phyloP scores from a whole-genome alignment of 2,888 invertebrate genomes.

The Sipunculus nudus region DNA sequence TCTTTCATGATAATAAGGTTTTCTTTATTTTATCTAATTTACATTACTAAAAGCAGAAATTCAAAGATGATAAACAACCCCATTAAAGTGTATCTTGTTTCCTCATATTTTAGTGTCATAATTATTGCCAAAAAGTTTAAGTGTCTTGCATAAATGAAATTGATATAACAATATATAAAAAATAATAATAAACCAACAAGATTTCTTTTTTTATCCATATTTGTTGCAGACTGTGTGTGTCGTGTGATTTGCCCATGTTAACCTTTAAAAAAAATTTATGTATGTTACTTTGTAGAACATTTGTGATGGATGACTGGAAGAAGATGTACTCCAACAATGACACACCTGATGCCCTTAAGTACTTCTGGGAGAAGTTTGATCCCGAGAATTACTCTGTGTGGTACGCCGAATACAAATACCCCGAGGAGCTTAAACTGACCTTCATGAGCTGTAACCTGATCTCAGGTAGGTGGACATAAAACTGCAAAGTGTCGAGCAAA shows the following conservation, averaged over 20 bases:
- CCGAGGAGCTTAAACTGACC: conserved; percentile 86
- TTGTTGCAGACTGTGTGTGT: too few species aligned
- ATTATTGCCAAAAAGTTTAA: conserved; percentile 22
- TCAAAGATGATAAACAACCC: too few species aligned
- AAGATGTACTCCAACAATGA: conserved; percentile 97
- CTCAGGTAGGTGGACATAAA: conserved; percentile 76
- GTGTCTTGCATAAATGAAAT: too few species aligned
- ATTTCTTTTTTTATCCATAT: too few species aligned
- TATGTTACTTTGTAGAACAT: conserved; percentile 82
- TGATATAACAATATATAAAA: too few species aligned
- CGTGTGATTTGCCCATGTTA: too few species aligned
- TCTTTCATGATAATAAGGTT: too few species aligned
- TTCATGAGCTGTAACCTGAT: conserved; percentile 99
- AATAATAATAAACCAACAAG: too few species aligned
- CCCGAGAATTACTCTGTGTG: conserved; percentile 95
- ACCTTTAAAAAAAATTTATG: too few species aligned
- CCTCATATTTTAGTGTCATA: background rate
- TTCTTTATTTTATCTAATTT: too few species aligned
- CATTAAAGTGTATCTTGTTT: background rate
- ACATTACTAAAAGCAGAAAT: too few species aligned
- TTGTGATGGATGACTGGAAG: conserved; percentile 97
- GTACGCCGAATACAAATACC: conserved; percentile 96
- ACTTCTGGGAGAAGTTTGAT: conserved; percentile 99
- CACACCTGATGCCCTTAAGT: conserved; percentile 86
- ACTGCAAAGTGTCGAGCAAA: too few species aligned